These are phyloP conservation scores for mouse (Mus musculus) DNA, from an alignment of 2,113 vertebrate genomes.

Conservation along the genomic window DNA sequence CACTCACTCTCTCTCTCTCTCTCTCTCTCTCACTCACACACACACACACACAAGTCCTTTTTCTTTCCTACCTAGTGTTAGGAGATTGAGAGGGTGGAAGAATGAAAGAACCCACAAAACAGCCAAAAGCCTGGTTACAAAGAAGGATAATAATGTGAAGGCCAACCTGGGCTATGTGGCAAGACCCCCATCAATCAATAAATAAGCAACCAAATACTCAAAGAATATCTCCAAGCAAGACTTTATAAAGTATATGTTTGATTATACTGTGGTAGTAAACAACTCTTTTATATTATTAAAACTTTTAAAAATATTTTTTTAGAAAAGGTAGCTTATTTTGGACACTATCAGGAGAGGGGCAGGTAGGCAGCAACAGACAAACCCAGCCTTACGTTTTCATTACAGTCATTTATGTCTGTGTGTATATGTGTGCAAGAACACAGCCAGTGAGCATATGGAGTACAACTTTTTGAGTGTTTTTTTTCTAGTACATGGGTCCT, in stretches of 20 bases:
- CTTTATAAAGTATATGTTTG: not conserved
- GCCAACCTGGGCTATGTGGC: not conserved
- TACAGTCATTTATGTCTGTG: not conserved
- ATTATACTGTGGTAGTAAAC: conserved; percentile 17
- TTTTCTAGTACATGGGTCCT: not conserved
- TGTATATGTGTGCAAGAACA: not conserved
- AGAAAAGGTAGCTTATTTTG: not conserved
- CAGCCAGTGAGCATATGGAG: not conserved
- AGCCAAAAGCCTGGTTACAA: too few species aligned
- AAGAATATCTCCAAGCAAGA: conserved; percentile 24
- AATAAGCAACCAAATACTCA: not conserved
- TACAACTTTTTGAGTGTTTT: not conserved
- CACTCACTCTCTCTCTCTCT: too few species aligned
- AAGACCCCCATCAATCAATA: not conserved
- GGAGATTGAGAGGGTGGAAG: too few species aligned
- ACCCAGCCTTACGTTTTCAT: not conserved
- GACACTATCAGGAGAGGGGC: not conserved
- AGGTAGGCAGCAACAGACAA: not conserved
- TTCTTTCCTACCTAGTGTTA: too few species aligned
- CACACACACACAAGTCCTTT: too few species aligned
- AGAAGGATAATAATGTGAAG: not conserved
- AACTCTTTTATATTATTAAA: conserved; percentile 11
- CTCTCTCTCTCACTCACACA: too few species aligned
- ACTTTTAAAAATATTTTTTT: not conserved
- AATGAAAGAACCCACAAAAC: too few species aligned